Evolutionary conservation across 2,113 vertebrate genomes (phyloP).

Genomic region (Sterna hirundo): DNA sequence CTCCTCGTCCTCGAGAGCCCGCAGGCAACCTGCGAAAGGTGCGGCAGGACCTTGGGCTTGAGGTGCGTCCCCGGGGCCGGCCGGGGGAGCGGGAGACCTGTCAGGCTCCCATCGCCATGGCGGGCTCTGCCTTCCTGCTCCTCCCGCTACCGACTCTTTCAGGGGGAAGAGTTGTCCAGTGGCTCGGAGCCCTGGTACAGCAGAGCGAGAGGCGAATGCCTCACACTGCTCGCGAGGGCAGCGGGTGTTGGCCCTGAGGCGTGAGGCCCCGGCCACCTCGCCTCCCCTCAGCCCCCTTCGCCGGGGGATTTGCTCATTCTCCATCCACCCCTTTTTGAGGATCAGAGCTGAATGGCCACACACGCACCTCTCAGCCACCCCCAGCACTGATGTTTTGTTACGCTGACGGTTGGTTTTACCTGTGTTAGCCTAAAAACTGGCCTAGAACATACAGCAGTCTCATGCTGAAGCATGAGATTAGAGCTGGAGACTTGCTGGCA

Average conservation of each 20-base stretch:
- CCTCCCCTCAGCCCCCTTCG: background rate
- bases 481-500: background rate
- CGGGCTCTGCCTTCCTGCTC: background rate
- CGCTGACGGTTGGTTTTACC: background rate
- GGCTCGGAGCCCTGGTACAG: background rate
- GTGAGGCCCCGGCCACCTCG: background rate
- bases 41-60: background rate
- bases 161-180: background rate
- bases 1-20: no score
- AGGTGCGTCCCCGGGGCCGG: background rate
- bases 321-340: background rate
- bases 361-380: fast-evolving
- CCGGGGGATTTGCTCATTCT: fast-evolving
- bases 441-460: background rate
- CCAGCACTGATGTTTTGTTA: background rate
- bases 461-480: background rate
- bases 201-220: background rate
- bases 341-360: fast-evolving
- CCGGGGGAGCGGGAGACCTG: background rate
- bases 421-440: background rate
- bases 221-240: background rate
- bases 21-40: background rate
- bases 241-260: background rate
- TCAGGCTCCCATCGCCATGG: background rate
- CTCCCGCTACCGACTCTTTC: background rate